Evolutionary conservation across 2,888 invertebrate genomes (phyloP), one percentile per base, ranked within the genome.

Genomic region (Melinopterus prodromus): DNA sequence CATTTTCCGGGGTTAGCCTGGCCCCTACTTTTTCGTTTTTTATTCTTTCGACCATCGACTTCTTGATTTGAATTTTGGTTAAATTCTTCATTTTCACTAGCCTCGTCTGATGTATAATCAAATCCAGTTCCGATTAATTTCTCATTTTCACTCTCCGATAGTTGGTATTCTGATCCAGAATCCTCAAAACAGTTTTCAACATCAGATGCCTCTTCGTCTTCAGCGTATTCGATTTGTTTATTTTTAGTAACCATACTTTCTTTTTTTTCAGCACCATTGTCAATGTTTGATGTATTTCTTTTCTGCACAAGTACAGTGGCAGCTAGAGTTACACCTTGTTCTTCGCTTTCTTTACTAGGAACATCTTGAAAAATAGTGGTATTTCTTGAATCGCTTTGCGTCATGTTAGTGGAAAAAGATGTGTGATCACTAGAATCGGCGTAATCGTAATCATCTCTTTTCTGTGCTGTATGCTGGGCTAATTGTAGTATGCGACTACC

Each of bases 121-220:
- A 6, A 6, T 38, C 38, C 38, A 38, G 38, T 38, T 38, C 38
- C 9, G 38, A 38, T 38, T 38, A 38, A 38, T 38, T 38, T 38
- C 38, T 38, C 38, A 38, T 38, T 38, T 38, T 53, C 53, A 53
- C 53, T 6, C 2, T 53, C 53, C 53, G 53, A 53, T 53, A 6
- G 53, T 53, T 53, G 53, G 53, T 53, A 53, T 53, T 53, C 53
- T 53, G 53, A 53, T 53, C 53, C 2, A 53, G 53, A 53, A 53
- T 53, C 53, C 53, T 53, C 53, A 53, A 53, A 53, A 53, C 53
- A 53, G 53, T 53, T 53, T 53, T 53, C 53, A 53, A 53, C 53
- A 53, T 53, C 53, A 53, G 53, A 53, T 53, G 53, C 53, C 53
- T 53, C 53, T 53, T 53, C 53, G 53, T 53, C 9, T 53, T 53